A percentile compares a stretch with the other conserved stretches of the same genome.
phyloP scores from a whole-genome alignment of 2,113 vertebrate species.

The Tragelaphus imberbis region DNA sequence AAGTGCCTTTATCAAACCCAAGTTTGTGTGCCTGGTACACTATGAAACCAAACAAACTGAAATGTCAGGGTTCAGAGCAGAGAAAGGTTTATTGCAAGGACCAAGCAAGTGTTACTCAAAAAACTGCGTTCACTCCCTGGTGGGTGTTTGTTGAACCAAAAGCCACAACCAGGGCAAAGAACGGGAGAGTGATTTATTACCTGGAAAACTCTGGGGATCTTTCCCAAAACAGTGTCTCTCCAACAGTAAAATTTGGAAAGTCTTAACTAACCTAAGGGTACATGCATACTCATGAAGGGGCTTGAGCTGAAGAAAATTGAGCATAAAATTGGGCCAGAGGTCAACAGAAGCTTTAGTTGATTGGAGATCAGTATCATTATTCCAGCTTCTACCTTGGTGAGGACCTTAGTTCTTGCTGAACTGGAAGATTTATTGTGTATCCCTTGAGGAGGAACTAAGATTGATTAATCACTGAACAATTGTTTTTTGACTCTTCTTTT shows the following conservation, averaged over 20 bases:
- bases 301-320: not conserved
- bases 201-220: not conserved
- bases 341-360: not conserved
- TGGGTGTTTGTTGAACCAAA: not conserved
- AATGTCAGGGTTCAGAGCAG: not conserved
- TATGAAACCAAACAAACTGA: not conserved
- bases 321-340: not conserved
- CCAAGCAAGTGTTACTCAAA: not conserved
- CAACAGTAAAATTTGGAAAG: not conserved
- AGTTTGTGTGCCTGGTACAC: not conserved
- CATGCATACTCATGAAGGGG: not conserved
- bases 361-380: not conserved
- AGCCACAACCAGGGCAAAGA: not conserved
- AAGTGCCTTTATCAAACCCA: not conserved
- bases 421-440: not conserved
- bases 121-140: not conserved
- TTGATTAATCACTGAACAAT: not conserved
- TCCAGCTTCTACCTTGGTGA: not conserved
- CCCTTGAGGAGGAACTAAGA: not conserved
- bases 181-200: not conserved
- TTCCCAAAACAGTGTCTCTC: not conserved
- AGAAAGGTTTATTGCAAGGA: not conserved
- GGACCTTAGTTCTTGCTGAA: not conserved
- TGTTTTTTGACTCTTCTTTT: not conserved
- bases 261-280: not conserved